Evolutionary conservation across 1,140 invertebrate species (phyloP).

Genomic region (Planococcus citri): DNA sequence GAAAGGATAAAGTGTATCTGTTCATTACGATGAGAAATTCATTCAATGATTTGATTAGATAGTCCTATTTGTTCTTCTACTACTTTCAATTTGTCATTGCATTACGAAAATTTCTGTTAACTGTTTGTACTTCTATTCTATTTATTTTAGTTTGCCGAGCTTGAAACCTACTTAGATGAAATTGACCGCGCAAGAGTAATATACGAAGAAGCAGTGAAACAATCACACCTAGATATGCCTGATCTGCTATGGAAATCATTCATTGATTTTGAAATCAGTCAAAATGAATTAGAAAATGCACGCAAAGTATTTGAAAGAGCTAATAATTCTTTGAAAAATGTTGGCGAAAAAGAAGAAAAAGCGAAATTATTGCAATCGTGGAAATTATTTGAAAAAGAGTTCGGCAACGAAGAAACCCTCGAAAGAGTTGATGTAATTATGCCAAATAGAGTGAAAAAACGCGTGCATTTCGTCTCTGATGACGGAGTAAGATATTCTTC

Average conservation of each 20-base stretch:
- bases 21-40: too few species aligned
- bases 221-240: conserved; percentile 93
- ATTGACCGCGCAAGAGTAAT: conserved; percentile 81
- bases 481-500: conserved; percentile 76
- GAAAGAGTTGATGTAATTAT: conserved; percentile 72
- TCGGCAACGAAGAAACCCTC: conserved; percentile 60
- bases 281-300: conserved; percentile 81
- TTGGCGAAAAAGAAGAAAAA: conserved; percentile 74
- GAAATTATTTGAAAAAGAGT: conserved; percentile 82
- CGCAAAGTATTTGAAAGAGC: conserved; percentile 81
- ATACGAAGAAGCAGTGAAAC: conserved; percentile 85
- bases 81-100: too few species aligned
- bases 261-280: conserved; percentile 95
- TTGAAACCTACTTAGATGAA: conserved; percentile 96
- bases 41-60: too few species aligned
- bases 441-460: conserved; percentile 87
- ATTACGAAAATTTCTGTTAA: too few species aligned
- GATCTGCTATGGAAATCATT: conserved; percentile 99
- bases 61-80: too few species aligned
- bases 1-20: too few species aligned
- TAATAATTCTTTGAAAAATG: conserved; percentile 59
- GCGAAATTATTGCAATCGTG: conserved; percentile 90
- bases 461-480: conserved; percentile 83
- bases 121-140: too few species aligned
- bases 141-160: conserved; percentile 67